A percentile compares a stretch with the other conserved stretches of the same genome.
phyloP scores from a whole-genome alignment of 2,888 invertebrate genomes.

The Spialia ferax region DNA sequence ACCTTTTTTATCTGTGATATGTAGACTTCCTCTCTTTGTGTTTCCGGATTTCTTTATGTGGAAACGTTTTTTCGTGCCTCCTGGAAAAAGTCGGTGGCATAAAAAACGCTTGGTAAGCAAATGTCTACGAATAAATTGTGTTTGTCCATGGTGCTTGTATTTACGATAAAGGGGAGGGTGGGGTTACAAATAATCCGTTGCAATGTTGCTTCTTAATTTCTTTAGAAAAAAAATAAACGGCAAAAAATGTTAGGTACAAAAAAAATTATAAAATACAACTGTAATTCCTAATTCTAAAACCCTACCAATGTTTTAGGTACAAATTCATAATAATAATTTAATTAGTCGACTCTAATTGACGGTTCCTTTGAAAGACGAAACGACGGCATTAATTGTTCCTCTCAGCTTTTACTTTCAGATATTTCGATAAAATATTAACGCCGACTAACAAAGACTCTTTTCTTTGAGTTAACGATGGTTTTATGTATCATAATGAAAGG shows the following conservation, averaged over 20 bases:
- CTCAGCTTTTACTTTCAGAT: conserved; percentile 53
- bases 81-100: conserved; percentile 6
- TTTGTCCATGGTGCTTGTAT: neutral
- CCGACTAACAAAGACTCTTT: conserved; percentile 23
- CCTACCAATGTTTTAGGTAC: neutral
- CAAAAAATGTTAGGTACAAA: too few relatives aligned
- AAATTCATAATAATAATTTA: conserved; percentile 79
- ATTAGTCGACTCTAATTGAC: conserved; percentile 78
- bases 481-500: conserved; percentile 1
- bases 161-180: too few relatives aligned
- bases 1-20: conserved; percentile 31
- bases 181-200: too few relatives aligned
- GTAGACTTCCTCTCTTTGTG: conserved; percentile 24
- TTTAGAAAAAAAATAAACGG: too few relatives aligned
- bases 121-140: neutral
- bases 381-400: conserved; percentile 76
- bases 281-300: neutral
- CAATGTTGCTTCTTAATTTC: too few relatives aligned
- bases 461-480: conserved; percentile 18
- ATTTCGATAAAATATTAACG: conserved; percentile 28
- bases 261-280: neutral
- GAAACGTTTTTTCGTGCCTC: conserved; percentile 13
- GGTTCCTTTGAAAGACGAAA: conserved; percentile 73
- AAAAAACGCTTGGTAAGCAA: neutral
- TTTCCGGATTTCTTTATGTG: conserved; percentile 23